phyloP scores from a whole-genome alignment of 2,888 invertebrate species.

The Ditula angustiorana region DNA sequence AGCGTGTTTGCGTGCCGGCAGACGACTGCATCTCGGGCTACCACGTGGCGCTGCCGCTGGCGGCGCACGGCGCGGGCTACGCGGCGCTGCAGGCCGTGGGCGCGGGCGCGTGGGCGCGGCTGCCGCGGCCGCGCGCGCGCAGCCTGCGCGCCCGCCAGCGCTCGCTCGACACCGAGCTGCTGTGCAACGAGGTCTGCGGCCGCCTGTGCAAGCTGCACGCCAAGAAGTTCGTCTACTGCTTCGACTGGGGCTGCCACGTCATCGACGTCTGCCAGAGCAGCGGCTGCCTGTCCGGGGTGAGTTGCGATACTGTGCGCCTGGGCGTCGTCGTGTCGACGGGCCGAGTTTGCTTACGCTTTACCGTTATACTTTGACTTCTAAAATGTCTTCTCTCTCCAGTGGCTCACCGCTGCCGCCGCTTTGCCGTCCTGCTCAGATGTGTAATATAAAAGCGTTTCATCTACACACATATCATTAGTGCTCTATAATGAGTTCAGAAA shows the following conservation, averaged over 20 bases:
- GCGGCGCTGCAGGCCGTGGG: conserved; percentile 88
- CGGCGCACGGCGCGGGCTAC: conserved; percentile 89
- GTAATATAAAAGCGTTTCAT: too few relatives aligned
- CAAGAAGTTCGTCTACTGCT: conserved; percentile 82
- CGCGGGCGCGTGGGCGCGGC: conserved; percentile 72
- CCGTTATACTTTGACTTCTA: too few relatives aligned
- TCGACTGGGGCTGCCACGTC: conserved; percentile 84
- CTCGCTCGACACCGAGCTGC: conserved; percentile 77
- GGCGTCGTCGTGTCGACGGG: too few relatives aligned
- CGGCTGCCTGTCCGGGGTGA: conserved; percentile 80
- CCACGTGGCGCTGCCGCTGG: conserved; percentile 90
- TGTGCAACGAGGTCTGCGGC: conserved; percentile 82
- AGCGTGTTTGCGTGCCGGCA: conserved; percentile 64
- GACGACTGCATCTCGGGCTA: conserved; percentile 90
- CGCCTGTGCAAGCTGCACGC: conserved; percentile 72
- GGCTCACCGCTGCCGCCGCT: too few relatives aligned
- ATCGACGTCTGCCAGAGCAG: conserved; percentile 82
- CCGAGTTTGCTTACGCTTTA: too few relatives aligned
- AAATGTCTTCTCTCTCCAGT: too few relatives aligned
- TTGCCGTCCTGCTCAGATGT: too few relatives aligned
- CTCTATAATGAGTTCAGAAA: too few relatives aligned
- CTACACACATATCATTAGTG: too few relatives aligned
- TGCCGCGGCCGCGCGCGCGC: conserved; percentile 50
- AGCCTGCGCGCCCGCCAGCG: conserved; percentile 75
- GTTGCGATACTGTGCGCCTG: conserved; percentile 44